Conservation (phyloP, 1,140 invertebrate species). For the Penaeus japonicus region DNA sequence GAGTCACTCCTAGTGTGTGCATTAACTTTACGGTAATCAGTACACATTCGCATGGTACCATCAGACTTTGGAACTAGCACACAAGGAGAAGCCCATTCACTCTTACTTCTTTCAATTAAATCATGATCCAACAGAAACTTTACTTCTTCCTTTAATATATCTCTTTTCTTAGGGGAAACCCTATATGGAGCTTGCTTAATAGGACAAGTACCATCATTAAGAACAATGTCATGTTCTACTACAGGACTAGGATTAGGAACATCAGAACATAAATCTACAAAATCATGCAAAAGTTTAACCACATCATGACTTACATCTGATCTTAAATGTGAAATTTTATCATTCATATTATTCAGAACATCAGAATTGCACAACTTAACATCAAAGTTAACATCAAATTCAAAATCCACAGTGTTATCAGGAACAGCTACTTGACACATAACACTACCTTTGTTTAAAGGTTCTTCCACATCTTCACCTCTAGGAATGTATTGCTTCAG, state of each 20-base stretch:
- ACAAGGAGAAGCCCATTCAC: background rate
- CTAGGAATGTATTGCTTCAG: background rate
- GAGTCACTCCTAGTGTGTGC: background rate
- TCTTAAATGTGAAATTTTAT: background rate
- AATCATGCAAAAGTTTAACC: background rate
- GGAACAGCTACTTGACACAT: background rate
- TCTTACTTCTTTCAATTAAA: background rate
- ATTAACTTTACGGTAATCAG: background rate
- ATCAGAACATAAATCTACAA: background rate
- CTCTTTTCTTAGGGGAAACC: background rate
- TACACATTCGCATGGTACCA: background rate
- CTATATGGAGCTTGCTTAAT: background rate
- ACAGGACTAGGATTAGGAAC: background rate
- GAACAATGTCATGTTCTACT: background rate
- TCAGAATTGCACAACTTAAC: too few relatives aligned
- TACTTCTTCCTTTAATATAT: background rate
- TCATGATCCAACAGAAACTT: background rate
- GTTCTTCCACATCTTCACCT: background rate
- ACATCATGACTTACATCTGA: background rate
- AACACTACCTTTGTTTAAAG: background rate
- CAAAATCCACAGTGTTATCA: background rate
- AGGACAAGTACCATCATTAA: background rate
- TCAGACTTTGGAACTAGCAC: too few relatives aligned
- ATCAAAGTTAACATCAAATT: too few relatives aligned
- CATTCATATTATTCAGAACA: too few relatives aligned